Base-by-base conservation (phyloP, 2,113 vertebrate species). In the Galbula dea region DNA sequence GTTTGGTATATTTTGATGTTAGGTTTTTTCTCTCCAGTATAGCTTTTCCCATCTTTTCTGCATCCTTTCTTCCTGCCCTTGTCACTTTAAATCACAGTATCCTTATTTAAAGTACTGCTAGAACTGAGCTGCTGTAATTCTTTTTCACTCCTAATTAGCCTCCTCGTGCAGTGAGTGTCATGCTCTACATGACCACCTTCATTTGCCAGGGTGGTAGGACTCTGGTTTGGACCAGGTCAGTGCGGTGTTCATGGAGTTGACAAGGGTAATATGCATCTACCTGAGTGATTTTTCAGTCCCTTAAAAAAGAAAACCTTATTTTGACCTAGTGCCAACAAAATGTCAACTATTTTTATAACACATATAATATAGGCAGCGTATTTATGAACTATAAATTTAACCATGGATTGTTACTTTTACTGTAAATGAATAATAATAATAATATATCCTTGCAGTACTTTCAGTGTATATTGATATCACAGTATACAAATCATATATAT, bases 361-460 rank as follows among this genome's bases (percentile, higher is more conserved):
- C 97, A 97, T 98, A 97, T 98, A 97, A 98, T 98, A 98, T 98
- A 99, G 98, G 98, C 98, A 98, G 82, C 97, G 86, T 98, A 98
- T 99, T 99, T 99, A 99, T 99, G 98, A 99, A 98, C 98, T 98
- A 98, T 97, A 97, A 98, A 97, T 98, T 98, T 98, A 98, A 98
- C 91, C 84, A 21, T 95, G 94, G 84, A 94, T 96, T 97, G 96
- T 97, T 97, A 96, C 95, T 97, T 96, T 97, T 97, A 90, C 97
- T 98, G 98, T 99, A 98, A 98, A 98, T 98, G 90, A 98, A 95
- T 97, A 29, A 52, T 54, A 29, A 52, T 52, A 29, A 51, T 51
- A 97, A 94, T 98, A 98, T 98, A 98, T 98, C 98, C 98, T 98
- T 98, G 98, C 98, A 98, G 97, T 98, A 98, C 98, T 98, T 98